Evolutionary conservation across 2,113 vertebrate genomes (phyloP), one percentile per base, ranked within the genome.

Genomic region (Cochlearius cochlearius): DNA sequence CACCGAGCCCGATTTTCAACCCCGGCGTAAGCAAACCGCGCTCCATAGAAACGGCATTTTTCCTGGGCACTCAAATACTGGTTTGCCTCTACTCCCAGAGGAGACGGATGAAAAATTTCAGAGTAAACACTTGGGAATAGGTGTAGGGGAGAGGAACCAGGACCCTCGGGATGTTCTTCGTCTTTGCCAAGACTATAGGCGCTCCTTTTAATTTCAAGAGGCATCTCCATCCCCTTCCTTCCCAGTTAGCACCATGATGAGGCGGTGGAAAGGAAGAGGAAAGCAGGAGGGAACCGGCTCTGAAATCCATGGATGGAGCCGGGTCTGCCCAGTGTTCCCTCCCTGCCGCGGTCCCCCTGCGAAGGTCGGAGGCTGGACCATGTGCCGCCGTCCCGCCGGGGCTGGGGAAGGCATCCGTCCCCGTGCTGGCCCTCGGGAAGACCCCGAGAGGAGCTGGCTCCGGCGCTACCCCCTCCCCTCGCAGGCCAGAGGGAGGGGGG

Each of bases 151-250:
- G 66, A 69, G 66, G 71, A 93, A 11, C n/a, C 0, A 8, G 67
- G 85, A 69, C 90, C 78, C 72, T 69, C 26, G 8, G 81, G 79
- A 58, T 67, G 34, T 82, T 86, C 64, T 75, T 34, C n/a, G 30
- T 84, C 81, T 69, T 88, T 27, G 30, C 85, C 92, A 77, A 93
- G 90, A 69, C 92, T 55, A 1, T 59, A 80, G 78, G 32, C 0
- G 23, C 43, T 83, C 52, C 68, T 88, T 92, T 95, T 92, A 74
- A 95, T 96, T 96, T 93, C 75, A 32, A 63, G 79, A 69, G 56
- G 59, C 88, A 93, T 94, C 92, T 96, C 67, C 92, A 94, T 86
- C 63, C 86, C 92, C 75, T 88, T 90, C 93, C 62, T 93, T 68
- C 85, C 55, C 88, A 77, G 38, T 96, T 92, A 94, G 71, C 5